These are phyloP conservation scores for Atractosteus spatula DNA, from an alignment of 2,113 vertebrate species.

Conservation along the genomic window DNA sequence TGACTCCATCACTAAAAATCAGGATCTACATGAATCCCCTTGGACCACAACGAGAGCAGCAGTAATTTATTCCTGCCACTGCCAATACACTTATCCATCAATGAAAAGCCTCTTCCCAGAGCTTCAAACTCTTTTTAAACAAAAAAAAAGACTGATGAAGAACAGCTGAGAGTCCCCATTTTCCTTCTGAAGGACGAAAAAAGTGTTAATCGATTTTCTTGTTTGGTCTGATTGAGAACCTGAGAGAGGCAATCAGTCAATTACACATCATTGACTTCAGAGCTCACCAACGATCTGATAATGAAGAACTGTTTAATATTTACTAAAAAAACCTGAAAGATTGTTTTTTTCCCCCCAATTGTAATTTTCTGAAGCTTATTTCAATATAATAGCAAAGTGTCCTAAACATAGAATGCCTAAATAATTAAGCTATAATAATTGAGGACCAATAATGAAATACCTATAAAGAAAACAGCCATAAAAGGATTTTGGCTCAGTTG, in stretches of 20 bases:
- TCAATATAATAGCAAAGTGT: no score
- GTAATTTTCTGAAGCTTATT: no score
- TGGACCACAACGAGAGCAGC: slow-evolving; percentile 34
- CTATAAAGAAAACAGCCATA: background rate
- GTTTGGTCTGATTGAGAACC: slow-evolving; percentile 35
- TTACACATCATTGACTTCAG: slow-evolving; percentile 46
- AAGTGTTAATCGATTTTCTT: slow-evolving; percentile 49
- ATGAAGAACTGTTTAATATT: slow-evolving; percentile 10
- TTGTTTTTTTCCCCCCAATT: no score
- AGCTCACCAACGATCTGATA: slow-evolving; percentile 22
- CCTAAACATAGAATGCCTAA: no score
- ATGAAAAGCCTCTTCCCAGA: slow-evolving; percentile 45
- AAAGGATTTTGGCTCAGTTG: background rate
- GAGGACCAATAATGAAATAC: background rate
- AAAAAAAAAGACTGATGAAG: slow-evolving; percentile 40
- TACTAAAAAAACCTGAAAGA: no score
- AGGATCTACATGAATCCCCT: background rate
- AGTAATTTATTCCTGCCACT: slow-evolving; percentile 55
- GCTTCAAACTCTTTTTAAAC: slow-evolving; percentile 53
- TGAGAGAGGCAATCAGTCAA: slow-evolving; percentile 43
- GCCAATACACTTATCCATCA: slow-evolving; percentile 60
- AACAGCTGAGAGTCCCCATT: slow-evolving; percentile 34
- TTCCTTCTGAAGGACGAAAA: slow-evolving; percentile 38
- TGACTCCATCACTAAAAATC: background rate
- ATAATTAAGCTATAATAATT: no score